Percentiles rank a stretch among this genome's conserved stretches.
phyloP scores from a whole-genome alignment of 2,113 vertebrate species.

The Camelus dromedarius region DNA sequence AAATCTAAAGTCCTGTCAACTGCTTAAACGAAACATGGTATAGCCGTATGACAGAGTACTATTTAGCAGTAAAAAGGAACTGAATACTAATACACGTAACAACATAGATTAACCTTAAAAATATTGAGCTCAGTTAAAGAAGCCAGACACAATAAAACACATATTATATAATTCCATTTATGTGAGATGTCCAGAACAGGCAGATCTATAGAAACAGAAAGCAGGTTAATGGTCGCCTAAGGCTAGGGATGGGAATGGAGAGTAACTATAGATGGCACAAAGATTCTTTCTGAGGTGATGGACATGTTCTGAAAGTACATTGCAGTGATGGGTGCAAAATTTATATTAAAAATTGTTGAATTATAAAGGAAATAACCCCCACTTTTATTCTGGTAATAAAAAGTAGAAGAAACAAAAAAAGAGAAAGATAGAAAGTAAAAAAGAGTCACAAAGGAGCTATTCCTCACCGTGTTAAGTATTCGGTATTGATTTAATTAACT shows the following conservation, averaged over 20 bases:
- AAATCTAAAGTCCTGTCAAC: neutral
- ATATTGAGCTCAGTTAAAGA: neutral
- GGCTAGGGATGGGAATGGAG: neutral
- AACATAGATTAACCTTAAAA: neutral
- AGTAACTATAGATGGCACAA: neutral
- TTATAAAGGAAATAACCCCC: neutral
- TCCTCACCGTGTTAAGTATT: neutral
- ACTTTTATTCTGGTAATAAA: conserved; percentile 25
- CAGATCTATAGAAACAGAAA: neutral
- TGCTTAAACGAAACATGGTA: neutral
- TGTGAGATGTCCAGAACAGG: neutral
- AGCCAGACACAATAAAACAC: neutral
- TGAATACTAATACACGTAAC: neutral
- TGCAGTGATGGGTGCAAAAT: neutral
- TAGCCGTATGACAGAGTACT: neutral
- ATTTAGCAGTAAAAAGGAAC: neutral
- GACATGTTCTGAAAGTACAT: neutral
- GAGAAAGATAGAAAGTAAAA: neutral
- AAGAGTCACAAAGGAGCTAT: neutral
- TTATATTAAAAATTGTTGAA: conserved; percentile 1
- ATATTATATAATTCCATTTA: neutral
- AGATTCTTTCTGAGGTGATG: neutral
- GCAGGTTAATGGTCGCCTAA: neutral
- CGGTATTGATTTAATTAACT: neutral
- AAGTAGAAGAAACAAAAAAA: neutral